These are phyloP conservation scores for Mormyrus hasselquistii DNA, from an alignment of 2,797 vertebrate species.

Conservation along the genomic window DNA sequence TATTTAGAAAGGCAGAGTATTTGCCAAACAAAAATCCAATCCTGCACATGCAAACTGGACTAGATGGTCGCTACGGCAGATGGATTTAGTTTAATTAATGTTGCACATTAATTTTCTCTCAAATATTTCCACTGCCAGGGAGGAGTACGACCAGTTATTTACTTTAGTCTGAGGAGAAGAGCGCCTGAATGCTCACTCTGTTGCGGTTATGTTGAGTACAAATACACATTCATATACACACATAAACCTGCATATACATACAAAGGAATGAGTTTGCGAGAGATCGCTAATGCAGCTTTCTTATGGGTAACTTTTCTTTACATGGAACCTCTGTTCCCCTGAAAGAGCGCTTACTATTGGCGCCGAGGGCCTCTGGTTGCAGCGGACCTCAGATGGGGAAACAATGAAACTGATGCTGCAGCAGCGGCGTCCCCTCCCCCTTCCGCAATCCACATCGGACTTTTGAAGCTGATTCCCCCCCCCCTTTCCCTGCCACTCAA, in stretches of 20 bases:
- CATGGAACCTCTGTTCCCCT: background rate
- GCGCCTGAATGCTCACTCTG: background rate
- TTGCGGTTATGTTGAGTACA: background rate
- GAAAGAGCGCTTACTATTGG: background rate
- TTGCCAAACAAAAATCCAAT: background rate
- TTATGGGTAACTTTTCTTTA: background rate
- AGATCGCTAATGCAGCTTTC: background rate
- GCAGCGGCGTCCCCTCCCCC: slow-evolving; percentile 3
- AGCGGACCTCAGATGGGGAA: background rate
- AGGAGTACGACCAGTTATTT: background rate
- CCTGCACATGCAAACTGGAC: background rate
- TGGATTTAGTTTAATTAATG: background rate
- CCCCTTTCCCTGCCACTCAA: background rate
- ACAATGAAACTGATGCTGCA: slow-evolving; percentile 13
- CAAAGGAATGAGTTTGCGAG: background rate
- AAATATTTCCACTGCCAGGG: background rate
- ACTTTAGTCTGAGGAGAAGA: background rate
- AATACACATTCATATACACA: background rate
- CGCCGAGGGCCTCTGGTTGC: background rate
- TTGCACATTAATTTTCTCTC: background rate
- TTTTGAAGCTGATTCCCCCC: background rate
- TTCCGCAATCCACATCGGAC: slow-evolving; percentile 4
- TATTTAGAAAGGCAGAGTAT: background rate
- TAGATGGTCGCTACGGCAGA: background rate
- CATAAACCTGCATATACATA: background rate